Conservation (phyloP, 2,113 vertebrate species). For the Pteruthius melanotis region DNA sequence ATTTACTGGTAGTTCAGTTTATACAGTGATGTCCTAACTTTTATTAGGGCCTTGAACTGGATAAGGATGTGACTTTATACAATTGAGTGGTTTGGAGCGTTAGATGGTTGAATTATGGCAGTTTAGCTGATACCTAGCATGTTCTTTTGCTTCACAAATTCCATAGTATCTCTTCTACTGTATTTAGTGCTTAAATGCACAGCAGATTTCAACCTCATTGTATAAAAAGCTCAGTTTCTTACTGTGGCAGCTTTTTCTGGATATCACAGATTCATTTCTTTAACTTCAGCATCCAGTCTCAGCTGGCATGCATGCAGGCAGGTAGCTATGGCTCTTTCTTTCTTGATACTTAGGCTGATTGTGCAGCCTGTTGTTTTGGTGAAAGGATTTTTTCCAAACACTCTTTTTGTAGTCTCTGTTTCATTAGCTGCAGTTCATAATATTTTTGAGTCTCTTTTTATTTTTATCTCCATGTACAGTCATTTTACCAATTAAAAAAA, state of each 20-base stretch:
- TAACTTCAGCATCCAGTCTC: not conserved
- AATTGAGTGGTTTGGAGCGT: not conserved
- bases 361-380: slow-evolving; percentile 10
- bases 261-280: not conserved
- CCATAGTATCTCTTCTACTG: not conserved
- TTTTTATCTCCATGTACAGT: not conserved
- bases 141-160: not conserved
- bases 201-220: not conserved
- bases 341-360: slow-evolving; percentile 11
- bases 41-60: not conserved
- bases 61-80: not conserved
- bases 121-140: not conserved
- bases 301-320: not conserved
- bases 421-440: not conserved
- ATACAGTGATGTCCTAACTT: not conserved
- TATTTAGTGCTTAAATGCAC: not conserved
- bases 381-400: slow-evolving; percentile 6
- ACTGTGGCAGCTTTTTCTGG: not conserved
- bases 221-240: not conserved
- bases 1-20: not conserved
- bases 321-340: slow-evolving; percentile 27
- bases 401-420: slow-evolving; percentile 24
- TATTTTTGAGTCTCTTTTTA: slow-evolving; percentile 4
- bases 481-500: not conserved
- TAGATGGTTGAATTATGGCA: not conserved